These are phyloP conservation scores for Echinarachnius parma DNA, from an alignment of 53 echinoderm and acorn worm species.

Conservation along the genomic window DNA sequence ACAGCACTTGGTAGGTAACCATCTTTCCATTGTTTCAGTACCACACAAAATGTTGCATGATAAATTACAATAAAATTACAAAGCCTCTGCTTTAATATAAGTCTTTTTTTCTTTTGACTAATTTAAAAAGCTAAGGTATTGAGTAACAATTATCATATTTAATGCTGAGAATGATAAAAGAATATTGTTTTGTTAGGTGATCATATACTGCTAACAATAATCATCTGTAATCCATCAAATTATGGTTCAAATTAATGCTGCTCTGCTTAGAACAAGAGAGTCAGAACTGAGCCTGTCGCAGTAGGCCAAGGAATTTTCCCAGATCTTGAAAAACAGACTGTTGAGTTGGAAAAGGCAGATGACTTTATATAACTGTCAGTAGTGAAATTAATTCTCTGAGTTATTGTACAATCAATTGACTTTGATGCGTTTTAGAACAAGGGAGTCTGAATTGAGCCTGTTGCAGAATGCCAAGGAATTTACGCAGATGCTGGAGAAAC, in stretches of 20 bases:
- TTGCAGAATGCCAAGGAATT: slow-evolving; percentile 85
- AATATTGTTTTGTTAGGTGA: too few relatives aligned
- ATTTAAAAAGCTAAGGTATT: too few relatives aligned
- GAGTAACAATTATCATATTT: too few relatives aligned
- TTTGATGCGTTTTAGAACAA: slow-evolving; percentile 72
- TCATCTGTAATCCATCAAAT: background rate
- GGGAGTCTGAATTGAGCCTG: slow-evolving; percentile 79
- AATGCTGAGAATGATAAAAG: too few relatives aligned
- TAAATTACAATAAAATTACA: too few relatives aligned
- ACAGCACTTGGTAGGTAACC: too few relatives aligned
- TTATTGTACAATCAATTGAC: background rate
- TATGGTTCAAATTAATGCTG: too few relatives aligned
- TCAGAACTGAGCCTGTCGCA: slow-evolving; percentile 79
- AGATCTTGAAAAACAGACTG: slow-evolving; percentile 71
- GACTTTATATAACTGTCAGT: slow-evolving; percentile 29
- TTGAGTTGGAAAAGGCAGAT: slow-evolving; percentile 90
- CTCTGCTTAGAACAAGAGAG: slow-evolving; percentile 81
- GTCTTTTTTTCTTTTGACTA: too few relatives aligned
- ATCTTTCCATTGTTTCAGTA: too few relatives aligned
- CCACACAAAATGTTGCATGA: too few relatives aligned
- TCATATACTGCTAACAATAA: background rate
- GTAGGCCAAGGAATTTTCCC: slow-evolving; percentile 79
- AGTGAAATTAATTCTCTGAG: background rate
- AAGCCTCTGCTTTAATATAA: too few relatives aligned
- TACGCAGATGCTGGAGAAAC: slow-evolving; percentile 76